Evolutionary conservation across 2,113 vertebrate species (phyloP).

Genomic region (Sceloporus tristichus): DNA sequence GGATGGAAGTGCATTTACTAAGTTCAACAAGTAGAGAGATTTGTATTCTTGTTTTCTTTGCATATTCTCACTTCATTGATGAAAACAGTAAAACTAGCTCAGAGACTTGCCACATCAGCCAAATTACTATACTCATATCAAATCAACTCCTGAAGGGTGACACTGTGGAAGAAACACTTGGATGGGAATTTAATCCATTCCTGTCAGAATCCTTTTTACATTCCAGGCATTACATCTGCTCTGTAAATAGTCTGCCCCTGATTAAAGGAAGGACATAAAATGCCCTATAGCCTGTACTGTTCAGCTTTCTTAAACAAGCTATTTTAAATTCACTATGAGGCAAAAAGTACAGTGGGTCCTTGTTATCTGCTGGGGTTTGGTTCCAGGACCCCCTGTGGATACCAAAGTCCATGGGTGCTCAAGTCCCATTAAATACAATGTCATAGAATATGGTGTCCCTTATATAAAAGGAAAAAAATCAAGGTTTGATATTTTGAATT

Average conservation of each 20-base stretch:
- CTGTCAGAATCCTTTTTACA: slow-evolving; percentile 41
- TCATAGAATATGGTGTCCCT: too few relatives aligned
- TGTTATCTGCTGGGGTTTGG: too few relatives aligned
- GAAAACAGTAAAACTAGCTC: neutral
- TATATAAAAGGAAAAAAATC: too few relatives aligned
- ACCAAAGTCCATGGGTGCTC: too few relatives aligned
- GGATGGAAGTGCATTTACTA: slow-evolving; percentile 17
- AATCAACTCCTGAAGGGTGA: slow-evolving; percentile 22
- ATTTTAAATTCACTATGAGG: neutral
- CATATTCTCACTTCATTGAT: neutral
- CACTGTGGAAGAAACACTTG: slow-evolving; percentile 19
- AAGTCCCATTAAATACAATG: too few relatives aligned
- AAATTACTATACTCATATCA: slow-evolving; percentile 17
- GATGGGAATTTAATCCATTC: slow-evolving; percentile 31
- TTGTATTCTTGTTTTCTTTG: slow-evolving; percentile 30
- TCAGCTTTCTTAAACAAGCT: slow-evolving; percentile 14
- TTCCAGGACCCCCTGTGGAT: too few relatives aligned
- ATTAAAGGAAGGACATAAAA: slow-evolving; percentile 40
- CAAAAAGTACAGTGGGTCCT: neutral
- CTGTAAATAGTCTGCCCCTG: slow-evolving; percentile 65
- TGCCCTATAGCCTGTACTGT: neutral
- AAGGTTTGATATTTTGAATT: too few relatives aligned
- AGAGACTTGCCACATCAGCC: neutral
- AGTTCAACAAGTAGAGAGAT: neutral
- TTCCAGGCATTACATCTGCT: slow-evolving; percentile 67